Evolutionary conservation across 2,113 vertebrate genomes (phyloP), one percentile per base, ranked within the genome.

Genomic region (Dunckerocampus dactyliophorus): DNA sequence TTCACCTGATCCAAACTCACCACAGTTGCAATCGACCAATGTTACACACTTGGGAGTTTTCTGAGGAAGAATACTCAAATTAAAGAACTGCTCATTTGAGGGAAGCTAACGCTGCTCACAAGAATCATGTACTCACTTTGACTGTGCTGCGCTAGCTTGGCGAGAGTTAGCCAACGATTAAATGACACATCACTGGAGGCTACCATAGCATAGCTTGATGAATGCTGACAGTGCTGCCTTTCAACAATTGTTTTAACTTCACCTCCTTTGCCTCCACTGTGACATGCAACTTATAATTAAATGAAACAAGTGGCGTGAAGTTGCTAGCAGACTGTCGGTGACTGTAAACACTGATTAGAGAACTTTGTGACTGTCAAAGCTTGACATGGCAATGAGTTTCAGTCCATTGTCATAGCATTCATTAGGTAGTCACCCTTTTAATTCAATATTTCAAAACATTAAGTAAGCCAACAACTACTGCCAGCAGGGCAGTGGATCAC

Each of bases 141-240:
- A 8, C 37, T 39, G 37, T 39, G 39, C 39, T 43, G 14, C 2
- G 49, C 55, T 76, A 74, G 65, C 52, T 24, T 28, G 46, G 65
- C 67, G 22, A 39, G 21, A 48, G 57, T 53, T 73, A 76, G 66
- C 78, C 75, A 74, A 81, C 59, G 28, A 45, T 48, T 47, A 22
- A 65, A 37, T 67, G 85, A 83, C 80, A 78, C 77, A 79, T 80
- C 72, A 76, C 0, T 71, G 67, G 47, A 54, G 2, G 46, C 69
- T 77, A 68, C 21, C 53, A 19, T 31, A 19, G 51, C 16, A 19
- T 34, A 34, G 31, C 39, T 3, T 43, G 39, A 43, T 43, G 39
- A 11, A 42, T 13, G 39, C 12, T 42, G 3, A 42, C 10, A 43
- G 13, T 12, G 39, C 39, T 43, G 39, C 39, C 5, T 43, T 43